Conservation (phyloP, 2,113 vertebrate species). For the Mellivora capensis region DNA sequence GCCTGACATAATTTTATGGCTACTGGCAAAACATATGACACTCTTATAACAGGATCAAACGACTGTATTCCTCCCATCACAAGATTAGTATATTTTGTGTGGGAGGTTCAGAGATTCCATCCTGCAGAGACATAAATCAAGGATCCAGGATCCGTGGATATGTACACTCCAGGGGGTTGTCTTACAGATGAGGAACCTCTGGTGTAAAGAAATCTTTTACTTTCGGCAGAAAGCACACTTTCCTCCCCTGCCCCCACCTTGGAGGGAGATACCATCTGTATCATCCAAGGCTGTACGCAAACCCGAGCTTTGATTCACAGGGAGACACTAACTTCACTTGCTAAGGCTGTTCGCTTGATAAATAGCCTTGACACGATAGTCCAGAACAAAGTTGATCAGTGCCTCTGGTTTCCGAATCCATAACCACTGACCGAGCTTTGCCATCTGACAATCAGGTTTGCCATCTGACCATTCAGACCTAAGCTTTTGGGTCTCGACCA, state of each 20-base stretch:
- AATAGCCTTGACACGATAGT: neutral
- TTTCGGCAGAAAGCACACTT: neutral
- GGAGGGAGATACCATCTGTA: neutral
- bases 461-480: neutral
- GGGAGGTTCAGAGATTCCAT: too few relatives aligned
- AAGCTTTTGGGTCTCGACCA: neutral
- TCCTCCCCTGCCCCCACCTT: neutral
- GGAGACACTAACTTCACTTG: neutral
- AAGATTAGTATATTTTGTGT: neutral
- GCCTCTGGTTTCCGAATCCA: neutral
- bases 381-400: neutral
- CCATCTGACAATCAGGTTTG: neutral
- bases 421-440: neutral
- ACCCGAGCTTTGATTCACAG: neutral
- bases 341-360: neutral
- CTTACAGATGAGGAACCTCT: neutral
- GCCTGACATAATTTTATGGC: neutral
- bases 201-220: neutral
- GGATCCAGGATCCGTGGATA: neutral
- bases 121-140: too few relatives aligned
- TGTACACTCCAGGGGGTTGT: rapidly evolving
- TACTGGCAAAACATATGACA: neutral
- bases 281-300: neutral
- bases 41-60: neutral
- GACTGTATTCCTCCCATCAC: neutral